Percentiles rank a stretch among this genome's conserved stretches.
phyloP scores from a whole-genome alignment of 2,888 invertebrate genomes.

The Heteromyza rotundicornis region DNA sequence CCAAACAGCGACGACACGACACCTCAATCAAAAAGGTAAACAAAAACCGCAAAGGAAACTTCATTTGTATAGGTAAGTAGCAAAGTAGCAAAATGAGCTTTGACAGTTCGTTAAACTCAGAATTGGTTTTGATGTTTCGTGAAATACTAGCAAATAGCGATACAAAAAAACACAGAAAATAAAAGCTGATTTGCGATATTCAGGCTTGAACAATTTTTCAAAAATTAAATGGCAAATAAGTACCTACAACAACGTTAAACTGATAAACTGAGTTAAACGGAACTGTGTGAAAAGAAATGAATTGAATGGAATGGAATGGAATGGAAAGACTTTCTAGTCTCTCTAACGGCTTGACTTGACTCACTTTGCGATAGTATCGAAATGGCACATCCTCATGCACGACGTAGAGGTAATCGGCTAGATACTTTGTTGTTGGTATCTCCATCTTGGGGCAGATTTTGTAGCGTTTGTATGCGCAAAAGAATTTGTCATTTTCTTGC shows the following conservation, averaged over 20 bases:
- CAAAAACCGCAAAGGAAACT: background rate
- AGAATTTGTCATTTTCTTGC: conserved; percentile 63
- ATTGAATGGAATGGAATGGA: background rate
- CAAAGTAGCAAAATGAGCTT: background rate
- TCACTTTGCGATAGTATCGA: conserved; percentile 63
- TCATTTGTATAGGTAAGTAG: too few relatives aligned
- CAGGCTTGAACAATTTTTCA: too few relatives aligned
- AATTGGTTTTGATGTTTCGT: too few relatives aligned
- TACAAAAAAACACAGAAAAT: too few relatives aligned
- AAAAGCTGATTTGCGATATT: too few relatives aligned
- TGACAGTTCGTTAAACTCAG: conserved; percentile 18
- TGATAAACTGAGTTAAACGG: background rate
- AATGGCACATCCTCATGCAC: conserved; percentile 62
- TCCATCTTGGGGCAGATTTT: conserved; percentile 62
- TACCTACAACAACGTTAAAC: too few relatives aligned
- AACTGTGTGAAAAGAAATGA: background rate
- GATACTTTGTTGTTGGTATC: conserved; percentile 62
- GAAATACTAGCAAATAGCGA: too few relatives aligned
- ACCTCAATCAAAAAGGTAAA: background rate
- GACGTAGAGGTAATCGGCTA: conserved; percentile 62
- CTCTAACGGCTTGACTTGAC: conserved; percentile 34
- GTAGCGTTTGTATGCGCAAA: conserved; percentile 55
- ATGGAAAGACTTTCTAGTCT: too few relatives aligned
- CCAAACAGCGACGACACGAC: conserved; percentile 8
- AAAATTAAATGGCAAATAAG: too few relatives aligned